phyloP scores from a whole-genome alignment of 1,140 invertebrate species.

The Orius laevigatus region DNA sequence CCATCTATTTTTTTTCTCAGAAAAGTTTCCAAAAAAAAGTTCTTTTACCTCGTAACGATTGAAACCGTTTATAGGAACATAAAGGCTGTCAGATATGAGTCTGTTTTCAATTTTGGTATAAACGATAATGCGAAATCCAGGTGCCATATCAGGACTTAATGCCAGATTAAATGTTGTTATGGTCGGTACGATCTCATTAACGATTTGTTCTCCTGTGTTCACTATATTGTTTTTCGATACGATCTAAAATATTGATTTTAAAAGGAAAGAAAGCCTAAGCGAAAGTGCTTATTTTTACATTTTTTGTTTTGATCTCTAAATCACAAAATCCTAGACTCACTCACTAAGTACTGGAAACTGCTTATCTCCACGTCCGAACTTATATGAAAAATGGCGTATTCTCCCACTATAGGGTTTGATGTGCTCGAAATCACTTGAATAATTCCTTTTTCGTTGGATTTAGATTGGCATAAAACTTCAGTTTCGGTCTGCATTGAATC shows the following conservation, averaged over 20 bases:
- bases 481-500: conserved; percentile 22
- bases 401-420: conserved; percentile 24
- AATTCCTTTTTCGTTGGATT: conserved; percentile 19
- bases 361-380: conserved; percentile 29
- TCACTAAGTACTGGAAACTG: conserved; percentile 32
- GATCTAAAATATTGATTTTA: conserved; percentile 24
- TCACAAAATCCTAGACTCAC: conserved; percentile 14
- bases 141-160: conserved; percentile 37
- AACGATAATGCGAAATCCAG: conserved; percentile 37
- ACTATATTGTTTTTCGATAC: conserved; percentile 32
- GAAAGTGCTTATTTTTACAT: no score
- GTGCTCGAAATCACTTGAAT: conserved; percentile 28
- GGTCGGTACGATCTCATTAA: conserved; percentile 20
- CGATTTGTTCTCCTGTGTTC: conserved; percentile 24
- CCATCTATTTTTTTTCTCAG: conserved; percentile 12
- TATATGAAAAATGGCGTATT: conserved; percentile 34
- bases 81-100: conserved; percentile 37
- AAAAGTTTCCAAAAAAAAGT: not conserved
- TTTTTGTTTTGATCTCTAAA: not conserved
- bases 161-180: conserved; percentile 30
- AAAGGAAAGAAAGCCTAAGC: not conserved
- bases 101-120: conserved; percentile 32
- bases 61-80: conserved; percentile 37
- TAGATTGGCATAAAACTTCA: conserved; percentile 22
- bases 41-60: conserved; percentile 29